Percentiles rank a stretch among this genome's conserved stretches.
phyloP scores from a whole-genome alignment of 2,888 invertebrate genomes.

The Phrixothrix hirtus region DNA sequence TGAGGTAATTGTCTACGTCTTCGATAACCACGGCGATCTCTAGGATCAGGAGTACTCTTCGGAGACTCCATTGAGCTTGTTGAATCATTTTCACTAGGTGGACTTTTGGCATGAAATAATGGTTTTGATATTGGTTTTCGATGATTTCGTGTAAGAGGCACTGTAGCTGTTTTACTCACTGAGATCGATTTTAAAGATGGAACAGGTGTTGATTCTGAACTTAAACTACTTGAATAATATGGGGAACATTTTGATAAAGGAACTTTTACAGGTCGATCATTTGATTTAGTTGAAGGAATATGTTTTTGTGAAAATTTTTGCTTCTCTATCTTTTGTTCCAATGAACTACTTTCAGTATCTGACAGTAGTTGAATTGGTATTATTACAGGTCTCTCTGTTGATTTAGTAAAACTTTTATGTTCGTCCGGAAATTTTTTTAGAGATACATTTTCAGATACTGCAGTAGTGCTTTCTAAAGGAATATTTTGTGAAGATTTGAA shows the following conservation, averaged over 20 bases:
- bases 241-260: slow-evolving; percentile 71
- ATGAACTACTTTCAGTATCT: slow-evolving; percentile 58
- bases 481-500: slow-evolving; percentile 52
- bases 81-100: slow-evolving; percentile 75
- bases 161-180: slow-evolving; percentile 63
- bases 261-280: slow-evolving; percentile 54
- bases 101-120: slow-evolving; percentile 68
- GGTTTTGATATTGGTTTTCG: slow-evolving; percentile 61
- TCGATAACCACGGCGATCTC: slow-evolving; percentile 68
- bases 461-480: slow-evolving; percentile 51
- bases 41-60: slow-evolving; percentile 56
- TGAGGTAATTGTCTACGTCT: slow-evolving; percentile 67
- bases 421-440: slow-evolving; percentile 27
- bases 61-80: slow-evolving; percentile 74
- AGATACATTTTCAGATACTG: slow-evolving; percentile 38
- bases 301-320: slow-evolving; percentile 50
- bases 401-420: slow-evolving; percentile 53
- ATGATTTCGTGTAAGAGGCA: slow-evolving; percentile 52
- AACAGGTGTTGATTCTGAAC: slow-evolving; percentile 74
- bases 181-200: slow-evolving; percentile 63
- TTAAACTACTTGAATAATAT: slow-evolving; percentile 75
- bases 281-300: slow-evolving; percentile 39
- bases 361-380: slow-evolving; percentile 58
- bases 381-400: slow-evolving; percentile 60
- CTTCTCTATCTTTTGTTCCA: slow-evolving; percentile 56